A percentile compares a stretch with the other conserved stretches of the same genome.
Conservation (phyloP, 2,888 invertebrate species). For the Bellardia bayeri region DNA sequence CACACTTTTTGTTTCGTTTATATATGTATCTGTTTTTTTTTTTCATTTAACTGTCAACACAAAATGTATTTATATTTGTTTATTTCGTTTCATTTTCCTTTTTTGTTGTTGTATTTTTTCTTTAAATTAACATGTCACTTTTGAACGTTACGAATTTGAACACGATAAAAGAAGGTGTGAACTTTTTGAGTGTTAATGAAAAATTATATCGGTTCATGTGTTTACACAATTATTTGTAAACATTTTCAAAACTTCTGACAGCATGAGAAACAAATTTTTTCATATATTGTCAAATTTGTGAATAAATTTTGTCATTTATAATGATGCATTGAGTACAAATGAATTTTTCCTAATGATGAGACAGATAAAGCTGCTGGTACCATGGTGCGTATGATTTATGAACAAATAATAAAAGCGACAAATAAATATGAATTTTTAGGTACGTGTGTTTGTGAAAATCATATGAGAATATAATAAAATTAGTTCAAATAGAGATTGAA, state of each 20-base stretch:
- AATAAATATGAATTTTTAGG: background rate
- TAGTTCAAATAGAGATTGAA: too few species aligned
- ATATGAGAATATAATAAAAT: too few species aligned
- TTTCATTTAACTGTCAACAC: slow-evolving; percentile 57
- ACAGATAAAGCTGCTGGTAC: background rate
- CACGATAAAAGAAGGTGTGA: slow-evolving; percentile 59
- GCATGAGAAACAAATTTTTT: slow-evolving; percentile 9
- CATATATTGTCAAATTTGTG: slow-evolving; percentile 36
- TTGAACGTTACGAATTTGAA: slow-evolving; percentile 17
- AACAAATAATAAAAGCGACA: background rate
- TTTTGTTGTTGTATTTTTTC: slow-evolving; percentile 1
- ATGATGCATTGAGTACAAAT: slow-evolving; percentile 6
- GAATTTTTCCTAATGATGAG: slow-evolving; percentile 8
- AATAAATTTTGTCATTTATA: slow-evolving; percentile 43
- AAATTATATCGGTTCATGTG: slow-evolving; percentile 54
- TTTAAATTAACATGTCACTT: slow-evolving; percentile 66
- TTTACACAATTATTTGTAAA: slow-evolving; percentile 26
- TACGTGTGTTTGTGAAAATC: too few species aligned
- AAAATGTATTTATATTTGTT: slow-evolving; percentile 36
- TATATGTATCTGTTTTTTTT: background rate
- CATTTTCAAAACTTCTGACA: slow-evolving; percentile 38
- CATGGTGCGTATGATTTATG: slow-evolving; percentile 36
- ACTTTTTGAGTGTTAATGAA: slow-evolving; percentile 65
- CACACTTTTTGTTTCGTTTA: background rate
- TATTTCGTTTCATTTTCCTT: slow-evolving; percentile 3